Evolutionary conservation across 2,113 vertebrate genomes (phyloP), one percentile per base, ranked within the genome.

Genomic region (Pelmatolapia mariae): DNA sequence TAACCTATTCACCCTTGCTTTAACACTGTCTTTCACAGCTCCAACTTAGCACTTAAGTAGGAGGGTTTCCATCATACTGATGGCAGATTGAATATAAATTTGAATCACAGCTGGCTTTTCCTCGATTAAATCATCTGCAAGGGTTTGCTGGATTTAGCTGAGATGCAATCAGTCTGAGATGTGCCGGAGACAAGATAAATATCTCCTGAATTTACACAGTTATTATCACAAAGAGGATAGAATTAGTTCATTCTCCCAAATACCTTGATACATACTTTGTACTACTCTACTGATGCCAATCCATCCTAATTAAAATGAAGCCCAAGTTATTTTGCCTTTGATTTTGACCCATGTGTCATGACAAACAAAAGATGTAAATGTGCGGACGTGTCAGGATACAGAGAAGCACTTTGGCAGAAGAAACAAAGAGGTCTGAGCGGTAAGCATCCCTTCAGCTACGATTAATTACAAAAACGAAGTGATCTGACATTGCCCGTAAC

Each of bases 1-100:
- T 94, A 94, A 94, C 93, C 90, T 89, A 4, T 89, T 90, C 84
- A 86, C 90, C 89, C 76, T 22, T 45, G 56, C 59, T 87, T 87
- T 68, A 82, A 85, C 57, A 22, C 83, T 73, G 84, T 83, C 89
- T 82, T 36, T 89, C 89, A 40, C 6, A 2, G 26, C 78, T 45
- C 88, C 85, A 36, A 7, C 56, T 86, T 24, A 73, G 80, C 57
- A 81, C 83, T 91, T 86, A 85, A 89, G 78, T 78, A 84, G 36
- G 73, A 57, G 81, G 86, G 79, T 90, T 91, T 92, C 45, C 66
- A 83, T 33, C 57, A 47, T 1, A 33, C 71, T 73, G 80, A 54
- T 43, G 73, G 8, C 7, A 78, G 59, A 56, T 73, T 83, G 80
- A 85, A 84, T 86, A 38, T 63, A 38, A 89, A 89, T 29, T 61